phyloP scores from a whole-genome alignment of 1,140 invertebrate genomes.

The Streblospio benedicti region DNA sequence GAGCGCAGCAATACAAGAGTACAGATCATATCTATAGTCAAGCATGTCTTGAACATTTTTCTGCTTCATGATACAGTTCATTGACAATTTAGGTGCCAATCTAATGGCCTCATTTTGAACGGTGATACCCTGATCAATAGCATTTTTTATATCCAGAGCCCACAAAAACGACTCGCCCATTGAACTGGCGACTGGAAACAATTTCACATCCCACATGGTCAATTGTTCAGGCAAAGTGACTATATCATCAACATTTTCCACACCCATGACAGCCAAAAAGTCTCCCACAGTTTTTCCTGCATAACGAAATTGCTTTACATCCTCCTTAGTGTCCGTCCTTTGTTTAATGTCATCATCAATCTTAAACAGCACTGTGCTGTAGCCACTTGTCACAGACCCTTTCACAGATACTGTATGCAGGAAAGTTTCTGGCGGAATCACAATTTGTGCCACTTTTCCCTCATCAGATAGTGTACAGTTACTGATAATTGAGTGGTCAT shows the following conservation, averaged over 20 bases:
- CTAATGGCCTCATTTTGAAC: not conserved
- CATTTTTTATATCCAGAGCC: constrained; percentile 21
- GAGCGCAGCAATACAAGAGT: not conserved
- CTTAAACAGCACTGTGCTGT: constrained; percentile 44
- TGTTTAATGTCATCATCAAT: constrained; percentile 47
- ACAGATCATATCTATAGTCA: constrained; percentile 22
- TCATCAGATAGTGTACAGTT: constrained; percentile 32
- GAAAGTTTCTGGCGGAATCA: constrained; percentile 38
- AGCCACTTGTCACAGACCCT: constrained; percentile 20
- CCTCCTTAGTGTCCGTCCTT: constrained; percentile 9
- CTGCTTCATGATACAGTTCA: constrained; percentile 26
- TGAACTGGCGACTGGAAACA: constrained; percentile 36
- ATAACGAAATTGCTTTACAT: constrained; percentile 22
- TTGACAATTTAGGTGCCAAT: constrained; percentile 22
- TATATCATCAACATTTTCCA: constrained; percentile 5
- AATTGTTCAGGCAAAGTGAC: constrained; percentile 10
- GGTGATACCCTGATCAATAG: constrained; percentile 14
- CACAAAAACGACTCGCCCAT: constrained; percentile 39
- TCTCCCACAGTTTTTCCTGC: constrained; percentile 28
- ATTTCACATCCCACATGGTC: constrained; percentile 40
- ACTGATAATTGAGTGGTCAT: constrained; percentile 43
- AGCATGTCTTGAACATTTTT: constrained; percentile 37
- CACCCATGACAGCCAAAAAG: constrained; percentile 12
- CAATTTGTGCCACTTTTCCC: constrained; percentile 4
- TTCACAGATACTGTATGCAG: constrained; percentile 44